phyloP scores from a whole-genome alignment of 2,113 vertebrate species.

The Lepus timidus region DNA sequence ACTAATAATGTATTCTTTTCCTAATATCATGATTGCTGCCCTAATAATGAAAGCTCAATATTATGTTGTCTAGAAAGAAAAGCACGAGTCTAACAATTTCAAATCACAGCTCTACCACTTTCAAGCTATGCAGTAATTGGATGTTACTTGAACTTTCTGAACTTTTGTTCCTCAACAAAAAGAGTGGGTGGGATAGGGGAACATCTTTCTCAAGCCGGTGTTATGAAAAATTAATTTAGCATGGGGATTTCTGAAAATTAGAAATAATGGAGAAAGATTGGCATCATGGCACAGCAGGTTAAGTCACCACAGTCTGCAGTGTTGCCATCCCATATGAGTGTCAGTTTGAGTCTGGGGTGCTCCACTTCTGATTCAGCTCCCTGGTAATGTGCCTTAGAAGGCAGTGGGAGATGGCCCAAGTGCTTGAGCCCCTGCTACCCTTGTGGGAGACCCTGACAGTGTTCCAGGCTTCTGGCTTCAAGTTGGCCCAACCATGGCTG shows the following conservation, averaged over 20 bases:
- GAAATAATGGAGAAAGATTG: background rate
- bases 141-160: background rate
- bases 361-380: too few species aligned
- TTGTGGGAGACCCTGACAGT: too few species aligned
- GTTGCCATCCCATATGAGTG: too few species aligned
- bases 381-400: too few species aligned
- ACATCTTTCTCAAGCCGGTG: background rate
- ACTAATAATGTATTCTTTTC: background rate
- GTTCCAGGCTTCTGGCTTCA: too few species aligned
- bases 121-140: background rate
- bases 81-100: constrained; percentile 20
- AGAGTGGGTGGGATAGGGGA: background rate
- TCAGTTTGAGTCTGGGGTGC: too few species aligned
- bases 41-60: background rate
- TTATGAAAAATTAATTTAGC: background rate
- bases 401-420: too few species aligned
- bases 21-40: background rate
- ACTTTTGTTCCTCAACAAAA: background rate
- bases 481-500: too few species aligned
- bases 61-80: constrained; percentile 1
- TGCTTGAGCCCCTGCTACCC: too few species aligned
- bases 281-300: too few species aligned
- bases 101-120: background rate
- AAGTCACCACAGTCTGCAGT: too few species aligned
- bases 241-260: background rate